These are phyloP conservation scores for Lanius ludovicianus DNA, from an alignment of 2,113 vertebrate species.

Conservation along the genomic window DNA sequence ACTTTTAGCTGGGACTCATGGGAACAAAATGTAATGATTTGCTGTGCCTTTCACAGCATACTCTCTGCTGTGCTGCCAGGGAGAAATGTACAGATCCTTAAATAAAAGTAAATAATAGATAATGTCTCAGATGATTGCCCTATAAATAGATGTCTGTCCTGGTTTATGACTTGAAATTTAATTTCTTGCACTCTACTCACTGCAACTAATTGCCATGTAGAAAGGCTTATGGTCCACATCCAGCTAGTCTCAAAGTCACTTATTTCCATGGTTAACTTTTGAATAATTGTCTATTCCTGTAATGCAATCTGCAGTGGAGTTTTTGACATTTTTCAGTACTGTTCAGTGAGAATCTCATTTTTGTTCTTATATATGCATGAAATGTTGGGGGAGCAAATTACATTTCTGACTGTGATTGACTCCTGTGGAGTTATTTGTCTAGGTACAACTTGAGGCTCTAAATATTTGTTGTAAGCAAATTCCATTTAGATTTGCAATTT, in stretches of 20 bases:
- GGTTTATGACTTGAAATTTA: slow-evolving; percentile 15
- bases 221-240: not conserved
- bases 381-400: not conserved
- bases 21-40: not conserved
- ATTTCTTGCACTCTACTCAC: not conserved
- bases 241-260: not conserved
- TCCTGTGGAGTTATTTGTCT: not conserved
- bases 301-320: not conserved
- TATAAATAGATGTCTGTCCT: slow-evolving; percentile 14
- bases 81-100: slow-evolving; percentile 4
- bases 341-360: not conserved
- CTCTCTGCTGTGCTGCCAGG: not conserved
- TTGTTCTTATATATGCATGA: not conserved
- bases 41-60: not conserved
- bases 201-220: not conserved
- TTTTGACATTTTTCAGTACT: not conserved
- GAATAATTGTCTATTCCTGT: not conserved
- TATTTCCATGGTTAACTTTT: not conserved
- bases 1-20: not conserved
- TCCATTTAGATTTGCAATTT: not conserved
- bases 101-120: slow-evolving; percentile 27
- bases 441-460: not conserved
- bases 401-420: not conserved
- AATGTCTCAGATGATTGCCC: not conserved
- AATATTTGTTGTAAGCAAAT: slow-evolving; percentile 4